Base-by-base conservation (phyloP, 2,888 invertebrate genomes). In the Sturmia bella region DNA sequence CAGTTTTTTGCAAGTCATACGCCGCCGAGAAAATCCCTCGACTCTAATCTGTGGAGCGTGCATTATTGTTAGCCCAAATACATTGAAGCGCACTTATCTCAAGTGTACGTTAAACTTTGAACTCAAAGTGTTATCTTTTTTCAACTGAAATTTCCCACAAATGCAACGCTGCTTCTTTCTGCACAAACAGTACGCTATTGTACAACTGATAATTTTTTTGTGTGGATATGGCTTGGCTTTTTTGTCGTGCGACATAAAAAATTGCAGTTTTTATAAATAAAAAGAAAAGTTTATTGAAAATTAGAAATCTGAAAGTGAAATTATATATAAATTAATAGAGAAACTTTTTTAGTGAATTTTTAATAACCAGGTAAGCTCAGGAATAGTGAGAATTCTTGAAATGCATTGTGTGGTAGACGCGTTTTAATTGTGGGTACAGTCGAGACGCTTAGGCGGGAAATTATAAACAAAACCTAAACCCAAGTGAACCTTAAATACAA, bases 371-470 rank as follows among this genome's bases (percentile, higher is more conserved):
- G 78, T 75, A 63, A 52, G 68, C 7, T 39, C 54, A 2, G 13
- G 48, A 45, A 13, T 32, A n/a, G 39, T 61, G 41, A 43, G 13
- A 39, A 19, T 27, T 4, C 17, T 7, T 9, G 13, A 54, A 13
- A 24, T 64, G 3, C 9, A 45, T 45, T 19, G 19, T 21, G 13
- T 43, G 9, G 4, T 6, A 21, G 41, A 41, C 56, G 12, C n/a
- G 24, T 13, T 21, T 43, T 2, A 11, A 9, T 3, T 15, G 7
- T n/a, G 68, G 57, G 84, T 84, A 83, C 85, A 84, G 84, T 84
- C 59, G 66, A 66, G 83, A 74, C 63, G 82, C 80, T 70, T 84
- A 76, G 79, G 83, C 84, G 84, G 82, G 84, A 83, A 84, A 84
- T 72, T 41, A 48, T 45, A 79, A 66, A 77, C 54, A 69, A 61